Evolutionary conservation across 2,797 vertebrate species (phyloP).

Genomic region (Galaxias olidus): DNA sequence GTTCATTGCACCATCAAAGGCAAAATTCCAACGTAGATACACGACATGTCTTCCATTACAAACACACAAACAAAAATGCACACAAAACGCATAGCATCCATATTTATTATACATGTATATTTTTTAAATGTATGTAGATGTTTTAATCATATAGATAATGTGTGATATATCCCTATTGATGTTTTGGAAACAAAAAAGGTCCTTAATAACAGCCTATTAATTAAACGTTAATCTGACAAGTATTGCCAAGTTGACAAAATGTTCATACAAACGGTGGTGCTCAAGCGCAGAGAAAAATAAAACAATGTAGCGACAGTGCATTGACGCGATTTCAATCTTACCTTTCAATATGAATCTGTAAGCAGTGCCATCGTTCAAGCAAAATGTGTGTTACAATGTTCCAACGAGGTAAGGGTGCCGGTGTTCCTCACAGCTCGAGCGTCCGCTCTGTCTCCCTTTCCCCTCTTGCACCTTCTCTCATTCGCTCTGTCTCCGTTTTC

Average conservation of each 20-base stretch:
- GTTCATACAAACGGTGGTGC: no score
- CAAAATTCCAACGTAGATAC: slow-evolving; percentile 7
- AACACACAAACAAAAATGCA: no score
- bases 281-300: neutral
- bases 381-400: slow-evolving; percentile 44
- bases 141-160: no score
- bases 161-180: no score
- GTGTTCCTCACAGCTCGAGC: slow-evolving; percentile 57
- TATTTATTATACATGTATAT: no score
- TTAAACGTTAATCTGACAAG: no score
- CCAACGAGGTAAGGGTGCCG: slow-evolving; percentile 52
- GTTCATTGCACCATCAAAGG: slow-evolving; percentile 4
- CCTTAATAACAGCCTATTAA: no score
- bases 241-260: no score
- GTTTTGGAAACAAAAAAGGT: no score
- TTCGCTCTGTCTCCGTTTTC: slow-evolving; percentile 20
- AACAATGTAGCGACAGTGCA: neutral
- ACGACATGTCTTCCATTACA: no score
- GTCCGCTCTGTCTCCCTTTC: slow-evolving; percentile 59
- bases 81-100: no score
- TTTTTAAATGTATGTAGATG: no score
- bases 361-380: slow-evolving; percentile 5
- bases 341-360: slow-evolving; percentile 23
- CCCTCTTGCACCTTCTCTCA: neutral
- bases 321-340: slow-evolving; percentile 22